These are phyloP conservation scores for Onthophagus sagittarius DNA, from an alignment of 2,888 invertebrate species.

Conservation along the genomic window DNA sequence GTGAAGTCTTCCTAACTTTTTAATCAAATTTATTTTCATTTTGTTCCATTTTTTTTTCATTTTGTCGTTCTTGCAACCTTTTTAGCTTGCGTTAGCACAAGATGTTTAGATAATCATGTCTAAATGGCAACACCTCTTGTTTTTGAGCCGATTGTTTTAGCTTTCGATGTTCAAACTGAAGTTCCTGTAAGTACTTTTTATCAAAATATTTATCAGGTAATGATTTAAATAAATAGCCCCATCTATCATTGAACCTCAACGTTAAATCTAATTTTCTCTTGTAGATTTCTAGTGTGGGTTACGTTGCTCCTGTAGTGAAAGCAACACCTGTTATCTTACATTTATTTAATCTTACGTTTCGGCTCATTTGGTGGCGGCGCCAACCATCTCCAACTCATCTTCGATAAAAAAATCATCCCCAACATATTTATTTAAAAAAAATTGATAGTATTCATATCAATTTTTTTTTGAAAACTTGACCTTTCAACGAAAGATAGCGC, in stretches of 20 bases:
- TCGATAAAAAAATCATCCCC: constrained; percentile 11
- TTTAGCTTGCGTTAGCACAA: constrained; percentile 48
- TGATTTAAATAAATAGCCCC: not conserved
- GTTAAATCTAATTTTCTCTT: constrained; percentile 6
- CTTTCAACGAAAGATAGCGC: not conserved
- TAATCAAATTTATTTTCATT: too few relatives aligned
- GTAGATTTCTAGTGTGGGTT: constrained; percentile 31
- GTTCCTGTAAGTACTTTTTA: constrained; percentile 22
- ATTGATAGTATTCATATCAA: not conserved
- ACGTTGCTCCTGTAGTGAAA: constrained; percentile 39
- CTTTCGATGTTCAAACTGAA: constrained; percentile 22
- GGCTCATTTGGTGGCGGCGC: not conserved
- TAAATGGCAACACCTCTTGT: constrained; percentile 29
- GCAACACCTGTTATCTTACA: constrained; percentile 17
- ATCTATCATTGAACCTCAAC: constrained; percentile 12
- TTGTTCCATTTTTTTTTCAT: too few relatives aligned
- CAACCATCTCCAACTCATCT: constrained; percentile 11
- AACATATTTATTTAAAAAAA: not conserved
- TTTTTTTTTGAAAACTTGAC: not conserved
- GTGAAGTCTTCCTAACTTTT: too few relatives aligned
- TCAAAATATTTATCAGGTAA: constrained; percentile 22
- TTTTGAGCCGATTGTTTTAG: constrained; percentile 10
- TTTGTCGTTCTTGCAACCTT: constrained; percentile 45
- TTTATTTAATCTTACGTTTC: constrained; percentile 7
- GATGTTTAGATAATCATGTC: constrained; percentile 38